Evolutionary conservation across 2,888 invertebrate species (phyloP), one percentile per base, ranked within the genome.

Genomic region (Erebia aethiops): DNA sequence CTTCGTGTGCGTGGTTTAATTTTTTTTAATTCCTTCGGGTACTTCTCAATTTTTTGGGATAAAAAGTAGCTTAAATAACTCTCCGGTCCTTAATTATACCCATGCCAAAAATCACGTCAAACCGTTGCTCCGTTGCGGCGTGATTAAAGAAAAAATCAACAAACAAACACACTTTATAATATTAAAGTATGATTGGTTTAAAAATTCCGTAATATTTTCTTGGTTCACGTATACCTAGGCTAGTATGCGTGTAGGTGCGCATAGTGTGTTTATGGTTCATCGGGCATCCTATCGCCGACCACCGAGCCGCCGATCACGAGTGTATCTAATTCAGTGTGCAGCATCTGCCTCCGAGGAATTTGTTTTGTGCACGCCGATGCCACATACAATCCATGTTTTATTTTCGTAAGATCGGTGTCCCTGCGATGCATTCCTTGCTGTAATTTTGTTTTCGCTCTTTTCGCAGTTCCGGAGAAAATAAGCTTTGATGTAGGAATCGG

Each of bases 301-400:
- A 71, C 78, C 81, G 82, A 81, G 82, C 86, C 86, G 85, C 87
- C 85, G 86, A 88, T 90, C 89, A 89, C 87, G 87, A 86, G 86
- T 89, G 90, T 88, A 82, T 90, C 91, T 91, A 91, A 90, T 91
- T 90, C 89, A 90, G 90, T 88, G 87, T 86, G 83, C 84, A 84
- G 86, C 84, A 84, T 87, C 84, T 88, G 89, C 87, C 85, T 87
- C 84, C 76, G 79, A 91, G 91, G 92, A 91, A 92, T 92, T 91
- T 87, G 88, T 89, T 88, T 88, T 87, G 87, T 88, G 88, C 87
- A 87, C 87, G 86, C 83, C 85, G 86, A 84, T 84, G 83, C 81
- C 81, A 81, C 81, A 77, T 83, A 86, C 84, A 84, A 87, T 87
- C 85, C 85, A 83, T 81, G 87, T 89, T 91, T 91, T 91, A 91